Evolutionary conservation across 1,140 invertebrate species (phyloP), one percentile per base, ranked within the genome.

Genomic region (Teleopsis dalmanni): DNA sequence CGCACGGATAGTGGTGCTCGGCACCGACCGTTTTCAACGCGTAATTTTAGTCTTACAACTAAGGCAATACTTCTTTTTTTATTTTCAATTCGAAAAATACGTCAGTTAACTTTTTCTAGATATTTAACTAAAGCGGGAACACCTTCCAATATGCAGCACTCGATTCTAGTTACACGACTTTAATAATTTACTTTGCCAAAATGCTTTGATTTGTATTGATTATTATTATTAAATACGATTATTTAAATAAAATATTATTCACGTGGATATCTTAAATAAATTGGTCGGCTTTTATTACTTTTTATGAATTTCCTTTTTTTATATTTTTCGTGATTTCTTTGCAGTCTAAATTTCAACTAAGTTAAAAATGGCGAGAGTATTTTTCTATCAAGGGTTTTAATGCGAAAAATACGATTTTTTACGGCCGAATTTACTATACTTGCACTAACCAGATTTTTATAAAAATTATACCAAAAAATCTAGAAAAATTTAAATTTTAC

Each of bases 301-400:
- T 23, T 5, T 21, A 40, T 35, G 46, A 48, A 29, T 34, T 33
- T 45, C 41, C 37, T 35, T 47, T 33, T 46, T 48, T 40, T 18
- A 29, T 35, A 19, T 43, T 27, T 54, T 35, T 25, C 35, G 18
- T 31, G n/a, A 19, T 14, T 25, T 34, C 50, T 55, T 46, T 53
- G 56, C 46, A 46, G 42, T 54, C 43, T 29, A 54, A 42, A 52
- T 14, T 44, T 51, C 55, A 47, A 29, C 43, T 55, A 55, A 44
- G 65, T 53, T 65, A 58, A 65, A 65, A 65, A 65, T 65, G 62
- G 62, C 62, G 62, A 65, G 62, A 60, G 59, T 56, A 60, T 65
- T 58, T 58, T 38, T 33, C 26, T 47, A 29, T 26, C 34, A 23
- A 16, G 25, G 37, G 35, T 43, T 34, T 27, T 29, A 44, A 38